Percentiles rank a stretch among this genome's conserved stretches.
phyloP scores from a whole-genome alignment of 2,797 vertebrate genomes.

The Falco peregrinus region DNA sequence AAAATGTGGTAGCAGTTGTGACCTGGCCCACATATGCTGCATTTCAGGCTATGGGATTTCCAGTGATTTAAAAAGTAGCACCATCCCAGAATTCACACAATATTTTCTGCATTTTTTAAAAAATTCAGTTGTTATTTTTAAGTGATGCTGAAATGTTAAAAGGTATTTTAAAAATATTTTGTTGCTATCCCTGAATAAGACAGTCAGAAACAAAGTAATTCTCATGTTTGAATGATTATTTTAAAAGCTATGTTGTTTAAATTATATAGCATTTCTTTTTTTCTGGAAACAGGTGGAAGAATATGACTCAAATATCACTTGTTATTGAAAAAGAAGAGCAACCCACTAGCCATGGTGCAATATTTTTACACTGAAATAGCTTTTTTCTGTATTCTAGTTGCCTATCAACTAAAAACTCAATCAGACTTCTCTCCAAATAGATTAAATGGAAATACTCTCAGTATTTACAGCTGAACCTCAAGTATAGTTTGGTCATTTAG shows the following conservation, averaged over 20 bases:
- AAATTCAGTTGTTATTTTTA: not conserved
- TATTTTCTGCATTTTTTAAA: not conserved
- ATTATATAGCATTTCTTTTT: not conserved
- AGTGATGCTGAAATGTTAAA: not conserved
- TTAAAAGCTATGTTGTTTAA: not conserved
- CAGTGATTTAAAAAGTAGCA: not conserved
- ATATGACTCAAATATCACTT: not conserved
- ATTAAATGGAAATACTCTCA: not conserved
- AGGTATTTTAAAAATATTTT: not conserved
- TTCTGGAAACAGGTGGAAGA: not conserved
- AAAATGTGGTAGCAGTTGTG: not conserved
- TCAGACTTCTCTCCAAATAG: not conserved
- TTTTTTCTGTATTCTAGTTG: not conserved
- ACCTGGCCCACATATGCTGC: not conserved
- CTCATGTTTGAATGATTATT: not conserved
- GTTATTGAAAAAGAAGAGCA: not conserved
- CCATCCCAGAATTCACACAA: not conserved
- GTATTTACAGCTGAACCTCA: not conserved
- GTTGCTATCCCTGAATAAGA: not conserved
- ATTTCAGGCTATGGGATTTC: not conserved
- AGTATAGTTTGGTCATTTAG: not conserved
- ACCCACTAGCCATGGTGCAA: fast-evolving
- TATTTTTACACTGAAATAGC: not conserved
- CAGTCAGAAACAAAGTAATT: not conserved
- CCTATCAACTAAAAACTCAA: not conserved